A percentile compares a stretch with the other conserved stretches of the same genome.
Conservation (phyloP, 2,888 invertebrate species). For the Drosophila diplacantha region DNA sequence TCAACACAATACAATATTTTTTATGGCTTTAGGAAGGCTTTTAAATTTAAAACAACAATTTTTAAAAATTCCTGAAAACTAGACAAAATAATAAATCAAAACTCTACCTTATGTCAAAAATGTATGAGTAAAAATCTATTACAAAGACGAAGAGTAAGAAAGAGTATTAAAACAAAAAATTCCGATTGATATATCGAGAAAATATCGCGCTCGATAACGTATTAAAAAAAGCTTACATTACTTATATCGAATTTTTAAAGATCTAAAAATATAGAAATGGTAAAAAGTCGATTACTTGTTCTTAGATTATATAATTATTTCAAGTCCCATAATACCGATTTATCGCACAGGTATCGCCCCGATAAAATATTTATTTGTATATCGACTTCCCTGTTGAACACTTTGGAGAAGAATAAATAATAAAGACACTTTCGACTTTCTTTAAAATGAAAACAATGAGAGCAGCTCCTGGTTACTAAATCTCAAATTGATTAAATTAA, state of each 20-base stretch:
- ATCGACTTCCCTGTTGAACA: no score
- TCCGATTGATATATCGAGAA: no score
- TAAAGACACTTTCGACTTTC: no score
- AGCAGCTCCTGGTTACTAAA: not conserved
- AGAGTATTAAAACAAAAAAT: no score
- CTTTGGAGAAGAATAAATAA: no score
- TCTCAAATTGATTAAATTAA: no score
- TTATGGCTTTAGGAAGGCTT: not conserved
- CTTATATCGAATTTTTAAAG: not conserved
- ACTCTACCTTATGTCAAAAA: not conserved
- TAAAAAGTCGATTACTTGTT: no score
- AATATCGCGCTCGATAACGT: not conserved
- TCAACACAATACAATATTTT: not conserved
- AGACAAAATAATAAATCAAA: not conserved
- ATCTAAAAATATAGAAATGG: not conserved
- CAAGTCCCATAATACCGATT: not conserved
- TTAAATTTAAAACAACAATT: not conserved
- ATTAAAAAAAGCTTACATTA: not conserved
- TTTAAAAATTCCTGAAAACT: not conserved
- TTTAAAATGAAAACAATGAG: not conserved
- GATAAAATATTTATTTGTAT: no score
- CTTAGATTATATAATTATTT: no score
- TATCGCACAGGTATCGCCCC: no score
- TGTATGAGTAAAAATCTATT: not conserved
- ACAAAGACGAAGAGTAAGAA: not conserved